Evolutionary conservation across 2,888 invertebrate species (phyloP).

Genomic region (Limenitis camilla): DNA sequence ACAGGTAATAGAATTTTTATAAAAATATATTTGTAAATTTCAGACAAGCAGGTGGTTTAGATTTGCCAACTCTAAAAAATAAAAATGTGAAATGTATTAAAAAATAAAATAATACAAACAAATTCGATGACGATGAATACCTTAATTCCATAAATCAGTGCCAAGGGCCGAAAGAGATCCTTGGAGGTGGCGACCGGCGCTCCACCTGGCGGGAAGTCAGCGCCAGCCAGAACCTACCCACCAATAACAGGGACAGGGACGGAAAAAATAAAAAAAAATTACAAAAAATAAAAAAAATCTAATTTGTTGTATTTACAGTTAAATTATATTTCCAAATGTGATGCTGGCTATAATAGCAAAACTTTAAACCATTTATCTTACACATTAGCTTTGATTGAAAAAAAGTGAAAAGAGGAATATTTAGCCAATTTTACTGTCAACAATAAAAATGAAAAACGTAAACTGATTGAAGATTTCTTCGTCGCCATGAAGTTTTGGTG

Average conservation of each 20-base stretch:
- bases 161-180: conserved; percentile 74
- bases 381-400: too few relatives aligned
- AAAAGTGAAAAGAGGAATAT: too few relatives aligned
- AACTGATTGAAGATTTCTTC: too few relatives aligned
- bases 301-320: neutral
- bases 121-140: conserved; percentile 10
- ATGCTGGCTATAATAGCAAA: too few relatives aligned
- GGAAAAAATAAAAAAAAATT: conserved; percentile 26
- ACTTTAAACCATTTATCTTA: too few relatives aligned
- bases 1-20: neutral
- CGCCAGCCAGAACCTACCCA: conserved; percentile 62
- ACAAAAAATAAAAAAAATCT: conserved; percentile 29
- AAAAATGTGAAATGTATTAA: neutral
- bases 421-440: too few relatives aligned
- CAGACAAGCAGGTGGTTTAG: neutral
- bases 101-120: neutral
- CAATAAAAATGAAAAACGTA: too few relatives aligned
- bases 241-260: conserved; percentile 32
- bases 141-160: conserved; percentile 43
- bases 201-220: conserved; percentile 48
- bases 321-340: too few relatives aligned
- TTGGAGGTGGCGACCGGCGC: conserved; percentile 57
- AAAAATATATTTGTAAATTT: neutral
- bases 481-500: too few relatives aligned
- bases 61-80: neutral